Conservation (phyloP, 2,113 vertebrate genomes). For the Uria lomvia region DNA sequence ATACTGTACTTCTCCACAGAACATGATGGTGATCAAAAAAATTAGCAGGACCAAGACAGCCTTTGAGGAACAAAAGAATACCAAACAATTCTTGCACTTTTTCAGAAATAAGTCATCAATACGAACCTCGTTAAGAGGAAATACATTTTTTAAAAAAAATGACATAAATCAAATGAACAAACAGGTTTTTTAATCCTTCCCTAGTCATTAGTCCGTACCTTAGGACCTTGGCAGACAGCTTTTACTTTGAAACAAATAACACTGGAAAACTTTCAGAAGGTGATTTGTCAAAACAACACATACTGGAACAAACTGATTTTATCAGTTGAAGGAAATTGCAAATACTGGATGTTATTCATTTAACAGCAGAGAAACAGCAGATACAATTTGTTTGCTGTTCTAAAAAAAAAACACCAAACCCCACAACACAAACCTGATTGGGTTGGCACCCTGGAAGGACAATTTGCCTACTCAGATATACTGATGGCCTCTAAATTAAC, state of each 20-base stretch:
- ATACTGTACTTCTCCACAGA: accelerated
- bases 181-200: not conserved
- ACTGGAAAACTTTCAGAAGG: not conserved
- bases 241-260: not conserved
- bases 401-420: too few species aligned
- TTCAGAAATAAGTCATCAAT: not conserved
- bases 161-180: not conserved
- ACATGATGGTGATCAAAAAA: accelerated
- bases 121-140: not conserved
- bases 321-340: not conserved
- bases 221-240: not conserved
- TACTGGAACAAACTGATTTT: not conserved
- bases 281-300: not conserved
- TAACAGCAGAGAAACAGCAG: not conserved
- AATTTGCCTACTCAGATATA: not conserved
- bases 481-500: not conserved
- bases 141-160: not conserved
- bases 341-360: not conserved
- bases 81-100: not conserved
- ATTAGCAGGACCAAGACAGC: accelerated
- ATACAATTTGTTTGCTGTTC: not conserved
- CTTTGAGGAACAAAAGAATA: not conserved
- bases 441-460: not conserved
- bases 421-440: not conserved
- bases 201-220: not conserved